A percentile compares a stretch with the other conserved stretches of the same genome.
These are phyloP conservation scores for Spinibarbus caldwelli DNA, from an alignment of 2,797 vertebrate genomes.

Conservation along the genomic window DNA sequence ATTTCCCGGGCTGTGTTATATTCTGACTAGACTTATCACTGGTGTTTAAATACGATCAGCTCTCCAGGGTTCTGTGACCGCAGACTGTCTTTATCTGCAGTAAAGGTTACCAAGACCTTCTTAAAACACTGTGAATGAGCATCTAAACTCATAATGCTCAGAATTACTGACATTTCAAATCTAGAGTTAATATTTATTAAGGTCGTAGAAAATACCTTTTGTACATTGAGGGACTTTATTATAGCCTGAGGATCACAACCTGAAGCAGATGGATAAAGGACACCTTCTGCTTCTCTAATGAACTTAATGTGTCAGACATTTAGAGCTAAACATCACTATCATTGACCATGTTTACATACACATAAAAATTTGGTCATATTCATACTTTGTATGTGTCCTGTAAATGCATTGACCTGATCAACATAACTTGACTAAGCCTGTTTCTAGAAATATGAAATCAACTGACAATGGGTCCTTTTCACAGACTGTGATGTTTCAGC, in stretches of 20 bases:
- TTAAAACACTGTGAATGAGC: not conserved
- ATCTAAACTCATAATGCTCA: not conserved
- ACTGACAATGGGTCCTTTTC: not conserved
- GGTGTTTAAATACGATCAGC: not conserved
- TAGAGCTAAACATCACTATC: not conserved
- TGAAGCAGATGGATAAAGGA: not conserved
- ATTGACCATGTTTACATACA: not conserved
- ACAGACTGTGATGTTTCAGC: not conserved
- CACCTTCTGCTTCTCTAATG: not conserved
- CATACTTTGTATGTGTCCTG: not conserved
- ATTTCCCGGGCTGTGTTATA: not conserved
- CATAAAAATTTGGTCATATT: not conserved
- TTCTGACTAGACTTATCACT: not conserved
- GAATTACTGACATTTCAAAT: not conserved
- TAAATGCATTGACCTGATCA: not conserved
- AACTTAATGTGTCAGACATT: not conserved
- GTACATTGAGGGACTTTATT: too few relatives aligned
- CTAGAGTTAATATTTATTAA: not conserved
- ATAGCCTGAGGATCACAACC: not conserved
- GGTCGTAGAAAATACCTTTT: not conserved
- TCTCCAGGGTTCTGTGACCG: not conserved
- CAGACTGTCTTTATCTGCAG: slow-evolving; percentile 3
- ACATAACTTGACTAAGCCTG: not conserved
- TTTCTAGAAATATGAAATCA: not conserved
- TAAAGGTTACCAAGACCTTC: slow-evolving; percentile 22